phyloP scores from a whole-genome alignment of 2,113 vertebrate genomes.

The Lota lota region DNA sequence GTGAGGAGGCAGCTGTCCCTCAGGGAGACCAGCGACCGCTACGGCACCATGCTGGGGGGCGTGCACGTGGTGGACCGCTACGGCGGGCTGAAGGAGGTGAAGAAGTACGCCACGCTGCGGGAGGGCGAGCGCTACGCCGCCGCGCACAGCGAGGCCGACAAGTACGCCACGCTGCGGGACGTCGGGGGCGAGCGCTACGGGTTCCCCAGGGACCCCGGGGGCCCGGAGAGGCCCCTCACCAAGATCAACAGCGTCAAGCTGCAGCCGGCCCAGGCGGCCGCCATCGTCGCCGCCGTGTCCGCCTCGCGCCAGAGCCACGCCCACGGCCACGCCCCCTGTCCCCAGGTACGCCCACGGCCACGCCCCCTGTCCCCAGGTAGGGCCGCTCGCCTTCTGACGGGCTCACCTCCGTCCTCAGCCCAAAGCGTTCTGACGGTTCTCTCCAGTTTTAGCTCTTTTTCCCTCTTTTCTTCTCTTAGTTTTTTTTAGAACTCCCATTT shows the following conservation, averaged over 20 bases:
- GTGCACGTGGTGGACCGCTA: slow-evolving; percentile 56
- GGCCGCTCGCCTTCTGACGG: no score
- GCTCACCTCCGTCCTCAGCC: no score
- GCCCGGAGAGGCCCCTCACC: slow-evolving; percentile 69
- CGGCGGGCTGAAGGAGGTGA: slow-evolving; percentile 56
- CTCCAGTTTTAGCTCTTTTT: no score
- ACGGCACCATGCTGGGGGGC: slow-evolving; percentile 28
- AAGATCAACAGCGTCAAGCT: slow-evolving; percentile 86
- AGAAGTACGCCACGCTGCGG: slow-evolving; percentile 62
- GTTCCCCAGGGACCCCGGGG: slow-evolving; percentile 79
- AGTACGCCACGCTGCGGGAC: slow-evolving; percentile 35
- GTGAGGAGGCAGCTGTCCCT: slow-evolving; percentile 47
- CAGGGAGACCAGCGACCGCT: slow-evolving; percentile 68
- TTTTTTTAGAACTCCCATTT: no score
- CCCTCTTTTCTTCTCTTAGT: no score
- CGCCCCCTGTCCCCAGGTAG: no score
- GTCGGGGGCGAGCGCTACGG: slow-evolving; percentile 75
- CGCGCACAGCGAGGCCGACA: slow-evolving; percentile 27
- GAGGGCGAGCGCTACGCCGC: slow-evolving; percentile 49
- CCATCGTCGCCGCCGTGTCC: slow-evolving; percentile 52
- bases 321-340: slow-evolving; percentile 19
- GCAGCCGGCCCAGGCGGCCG: slow-evolving; percentile 70
- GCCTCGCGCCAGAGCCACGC: slow-evolving; percentile 55
- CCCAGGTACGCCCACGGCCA: not conserved
- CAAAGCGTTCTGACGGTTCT: slow-evolving; percentile 38